Evolutionary conservation across 2,888 invertebrate species (phyloP).

Genomic region (Allacma fusca): DNA sequence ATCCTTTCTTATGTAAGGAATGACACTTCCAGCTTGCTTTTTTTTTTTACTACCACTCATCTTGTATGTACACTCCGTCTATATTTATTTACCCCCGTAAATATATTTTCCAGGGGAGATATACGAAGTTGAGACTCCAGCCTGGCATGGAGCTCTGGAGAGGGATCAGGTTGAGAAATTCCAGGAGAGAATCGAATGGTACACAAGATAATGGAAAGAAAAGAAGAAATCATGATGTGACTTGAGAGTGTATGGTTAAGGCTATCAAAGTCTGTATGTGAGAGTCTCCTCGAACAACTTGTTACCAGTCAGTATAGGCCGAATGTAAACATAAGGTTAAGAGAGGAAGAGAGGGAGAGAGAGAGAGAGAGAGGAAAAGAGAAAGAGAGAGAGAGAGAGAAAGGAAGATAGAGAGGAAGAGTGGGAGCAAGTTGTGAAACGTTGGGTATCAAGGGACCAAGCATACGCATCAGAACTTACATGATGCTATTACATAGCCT

Average conservation of each 20-base stretch:
- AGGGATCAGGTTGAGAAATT: background rate
- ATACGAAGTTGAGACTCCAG: no score
- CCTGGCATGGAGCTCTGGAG: background rate
- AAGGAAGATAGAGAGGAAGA: background rate
- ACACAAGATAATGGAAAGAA: constrained; percentile 1
- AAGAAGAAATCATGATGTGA: constrained; percentile 3
- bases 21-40: background rate
- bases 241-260: background rate
- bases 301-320: no score
- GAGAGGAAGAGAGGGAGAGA: background rate
- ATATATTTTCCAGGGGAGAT: no score
- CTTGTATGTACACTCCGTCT: no score
- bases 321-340: no score
- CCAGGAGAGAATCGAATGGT: background rate
- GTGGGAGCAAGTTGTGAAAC: background rate
- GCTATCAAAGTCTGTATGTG: background rate
- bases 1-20: background rate
- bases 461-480: background rate
- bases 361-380: background rate
- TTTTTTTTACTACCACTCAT: no score
- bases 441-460: constrained; percentile 24
- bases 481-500: background rate
- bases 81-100: no score
- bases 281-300: background rate
- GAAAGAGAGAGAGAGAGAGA: constrained; percentile 11